Evolutionary conservation across 1,140 invertebrate species (phyloP), one percentile per base, ranked within the genome.

Genomic region (Batillaria attramentaria): DNA sequence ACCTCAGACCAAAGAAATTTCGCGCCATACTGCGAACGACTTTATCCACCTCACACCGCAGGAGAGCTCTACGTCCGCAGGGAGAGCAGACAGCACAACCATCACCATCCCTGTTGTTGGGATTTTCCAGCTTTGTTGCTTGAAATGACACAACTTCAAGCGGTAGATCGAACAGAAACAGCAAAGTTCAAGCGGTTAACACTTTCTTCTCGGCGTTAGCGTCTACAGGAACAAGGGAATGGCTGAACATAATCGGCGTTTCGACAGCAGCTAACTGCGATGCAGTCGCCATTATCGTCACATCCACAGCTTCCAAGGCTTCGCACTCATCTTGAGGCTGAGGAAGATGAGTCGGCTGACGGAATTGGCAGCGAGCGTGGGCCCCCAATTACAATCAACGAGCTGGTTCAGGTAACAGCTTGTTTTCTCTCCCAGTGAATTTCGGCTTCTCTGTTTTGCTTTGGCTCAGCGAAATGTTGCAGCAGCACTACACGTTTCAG

Each of bases 321-420:
- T 28, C 37, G 35, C 28, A 18, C 18, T 57, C 73, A 75, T 62
- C 73, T 35, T 33, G 54, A 75, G 35, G 73, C 35, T 3, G 73
- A 75, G 24, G 73, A 62, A 37, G 73, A 75, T 62, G 28, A 18
- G 60, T 6, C 54, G 6, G 28, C 35, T n/a, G 31, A 54, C 4
- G 73, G 54, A 8, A 42, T 75, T n/a, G 57, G 73, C 37, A 75
- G 35, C 42, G 82, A 79, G 69, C 73, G 70, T 75, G 84, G 82
- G 43, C 88, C 88, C 60, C 86, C 87, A 10, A 85, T 89, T 65
- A 88, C 84, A 6, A 89, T 83, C 77, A 87, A 89, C 60, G 86
- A 87, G 83, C 81, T 87, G 10, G 84, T 87, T 28, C 82, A 85
- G 84, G 86, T 84, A 81, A 46, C n/a, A n/a, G n/a, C n/a, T n/a